A percentile compares a stretch with the other conserved stretches of the same genome.
These are phyloP conservation scores for Drosophila parabipectinata DNA, from an alignment of 1,140 invertebrate species.

Conservation along the genomic window DNA sequence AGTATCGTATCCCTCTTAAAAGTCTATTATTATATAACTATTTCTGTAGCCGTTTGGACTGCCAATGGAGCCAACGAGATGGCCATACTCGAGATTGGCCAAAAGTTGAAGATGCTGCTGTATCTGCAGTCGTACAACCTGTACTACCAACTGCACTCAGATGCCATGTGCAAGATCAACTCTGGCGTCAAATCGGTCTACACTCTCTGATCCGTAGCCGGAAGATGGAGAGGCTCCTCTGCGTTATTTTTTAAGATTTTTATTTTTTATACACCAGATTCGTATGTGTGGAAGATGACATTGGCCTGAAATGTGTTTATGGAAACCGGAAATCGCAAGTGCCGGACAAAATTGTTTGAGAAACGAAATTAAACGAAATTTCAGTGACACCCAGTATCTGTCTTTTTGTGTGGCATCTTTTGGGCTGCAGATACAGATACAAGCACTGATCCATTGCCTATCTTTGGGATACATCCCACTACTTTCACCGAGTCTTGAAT, in stretches of 20 bases:
- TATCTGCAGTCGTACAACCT: conserved; percentile 85
- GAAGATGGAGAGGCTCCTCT: background rate
- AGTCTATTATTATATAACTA: conserved; percentile 26
- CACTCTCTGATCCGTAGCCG: conserved; percentile 34
- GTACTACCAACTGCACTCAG: conserved; percentile 92
- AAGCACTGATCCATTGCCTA: conserved; percentile 3
- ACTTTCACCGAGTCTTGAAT: background rate
- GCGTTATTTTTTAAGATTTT: conserved; percentile 23
- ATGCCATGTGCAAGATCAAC: conserved; percentile 90
- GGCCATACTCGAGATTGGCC: conserved; percentile 92
- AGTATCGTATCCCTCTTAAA: background rate
- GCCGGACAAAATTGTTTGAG: conserved; percentile 20
- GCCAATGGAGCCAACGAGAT: conserved; percentile 87
- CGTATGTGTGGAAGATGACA: conserved; percentile 35
- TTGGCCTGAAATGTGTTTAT: conserved; percentile 7
- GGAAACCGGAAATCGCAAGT: conserved; percentile 2
- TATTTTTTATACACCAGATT: conserved; percentile 36
- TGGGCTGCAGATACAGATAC: background rate
- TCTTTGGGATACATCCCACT: background rate
- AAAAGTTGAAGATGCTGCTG: conserved; percentile 93
- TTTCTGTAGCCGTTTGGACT: conserved; percentile 62
- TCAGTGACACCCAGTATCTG: background rate
- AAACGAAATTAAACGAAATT: conserved; percentile 34
- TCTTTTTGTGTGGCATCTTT: background rate
- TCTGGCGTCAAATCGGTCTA: conserved; percentile 66